Evolutionary conservation across 2,888 invertebrate species (phyloP), one percentile per base, ranked within the genome.

Genomic region (Cactoblastis cactorum): DNA sequence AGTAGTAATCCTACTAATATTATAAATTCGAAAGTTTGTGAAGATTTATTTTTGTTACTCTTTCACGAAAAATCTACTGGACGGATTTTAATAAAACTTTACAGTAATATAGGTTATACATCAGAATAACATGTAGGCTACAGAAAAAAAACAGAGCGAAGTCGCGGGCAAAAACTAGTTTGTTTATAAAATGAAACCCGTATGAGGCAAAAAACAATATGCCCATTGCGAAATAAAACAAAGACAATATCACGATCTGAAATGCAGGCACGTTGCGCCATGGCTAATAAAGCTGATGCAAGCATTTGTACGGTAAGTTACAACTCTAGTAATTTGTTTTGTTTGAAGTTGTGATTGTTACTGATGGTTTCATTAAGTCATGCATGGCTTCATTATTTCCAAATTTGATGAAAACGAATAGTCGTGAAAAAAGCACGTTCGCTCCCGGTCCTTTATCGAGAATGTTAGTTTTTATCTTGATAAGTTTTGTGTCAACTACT

Each of bases 341-440:
- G n/a, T 18, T 12, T 49, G 60, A 55, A 54, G 59, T 59, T 59
- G 64, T 57, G 55, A 61, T 59, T 59, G 64, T 57, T 54, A 61
- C 61, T 65, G 56, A 63, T 57, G 50, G 45, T 51, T 55, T 52
- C 54, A 34, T 33, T 49, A 58, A 54, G 57, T 62, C 55, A 50
- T 55, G 45, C 58, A 54, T 53, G 43, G 18, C 14, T 37, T 28
- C 32, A 6, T 47, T 48, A 47, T 58, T 24, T n/a, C n/a, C 5
- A 28, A 39, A 22, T 39, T n/a, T 63, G 65, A 66, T 67, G 61
- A 66, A 58, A 61, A 59, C 53, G 52, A 39, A 48, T 52, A 53
- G 51, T 49, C 49, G 43, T 53, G 53, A 53, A 50, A 46, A 45
- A 46, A 38, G 34, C 22, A 46, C 50, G 8, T 9, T 55, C 38